A percentile compares a stretch with the other conserved stretches of the same genome.
phyloP scores from a whole-genome alignment of 2,888 invertebrate species.

The Diaperis boleti region DNA sequence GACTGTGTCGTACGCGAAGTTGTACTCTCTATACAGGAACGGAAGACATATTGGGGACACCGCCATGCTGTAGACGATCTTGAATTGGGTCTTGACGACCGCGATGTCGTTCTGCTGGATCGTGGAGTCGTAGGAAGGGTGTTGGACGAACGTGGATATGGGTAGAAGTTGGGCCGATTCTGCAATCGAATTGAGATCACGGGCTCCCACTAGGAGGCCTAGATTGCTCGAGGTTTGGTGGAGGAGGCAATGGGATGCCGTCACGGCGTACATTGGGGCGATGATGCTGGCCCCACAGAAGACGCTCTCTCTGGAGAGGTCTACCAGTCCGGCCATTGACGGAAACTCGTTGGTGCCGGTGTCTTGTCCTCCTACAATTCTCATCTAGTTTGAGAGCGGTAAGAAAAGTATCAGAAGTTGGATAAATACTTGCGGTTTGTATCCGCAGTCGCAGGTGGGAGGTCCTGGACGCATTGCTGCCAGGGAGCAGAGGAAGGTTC shows the following conservation, averaged over 20 bases:
- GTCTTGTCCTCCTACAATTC: conserved; percentile 69
- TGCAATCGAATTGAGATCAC: conserved; percentile 67
- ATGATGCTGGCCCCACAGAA: conserved; percentile 72
- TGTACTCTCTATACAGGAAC: conserved; percentile 65
- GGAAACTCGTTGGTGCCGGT: conserved; percentile 72
- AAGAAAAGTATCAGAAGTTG: background rate
- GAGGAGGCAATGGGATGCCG: conserved; percentile 68
- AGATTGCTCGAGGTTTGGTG: conserved; percentile 42
- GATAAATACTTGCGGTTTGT: conserved; percentile 5
- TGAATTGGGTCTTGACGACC: conserved; percentile 61
- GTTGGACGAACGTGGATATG: conserved; percentile 63
- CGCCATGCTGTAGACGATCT: conserved; percentile 67
- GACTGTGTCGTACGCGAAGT: conserved; percentile 63
- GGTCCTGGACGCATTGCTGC: conserved; percentile 1
- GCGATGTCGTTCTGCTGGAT: conserved; percentile 69
- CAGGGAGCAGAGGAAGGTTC: conserved; percentile 11
- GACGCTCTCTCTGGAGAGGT: conserved; percentile 55
- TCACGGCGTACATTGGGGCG: conserved; percentile 64
- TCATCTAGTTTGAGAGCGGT: conserved; percentile 64
- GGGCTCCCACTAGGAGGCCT: conserved; percentile 68
- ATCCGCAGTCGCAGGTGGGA: conserved; percentile 10
- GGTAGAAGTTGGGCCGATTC: conserved; percentile 60
- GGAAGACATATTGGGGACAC: conserved; percentile 77
- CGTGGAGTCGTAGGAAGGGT: conserved; percentile 61
- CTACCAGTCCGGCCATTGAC: conserved; percentile 70